Conservation (phyloP, 1,140 invertebrate genomes). For the Yoshiicerus persimilis region DNA sequence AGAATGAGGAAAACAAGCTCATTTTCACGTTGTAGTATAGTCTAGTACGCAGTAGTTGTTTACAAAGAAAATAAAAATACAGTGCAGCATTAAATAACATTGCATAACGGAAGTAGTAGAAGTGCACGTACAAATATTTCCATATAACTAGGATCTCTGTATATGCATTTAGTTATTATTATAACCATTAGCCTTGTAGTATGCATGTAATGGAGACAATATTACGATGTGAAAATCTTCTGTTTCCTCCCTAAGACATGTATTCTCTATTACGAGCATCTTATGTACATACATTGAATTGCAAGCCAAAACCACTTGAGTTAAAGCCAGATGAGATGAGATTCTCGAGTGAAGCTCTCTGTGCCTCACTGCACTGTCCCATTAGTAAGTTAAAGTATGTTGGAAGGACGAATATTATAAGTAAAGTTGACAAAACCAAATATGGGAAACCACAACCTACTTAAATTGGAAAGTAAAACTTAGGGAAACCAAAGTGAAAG, state of each 20-base stretch:
- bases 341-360: neutral
- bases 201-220: neutral
- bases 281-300: neutral
- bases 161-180: neutral
- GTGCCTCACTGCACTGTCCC: neutral
- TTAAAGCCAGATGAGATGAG: neutral
- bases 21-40: neutral
- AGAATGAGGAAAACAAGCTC: neutral
- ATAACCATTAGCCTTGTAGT: neutral
- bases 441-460: neutral
- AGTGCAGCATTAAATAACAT: neutral
- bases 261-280: neutral
- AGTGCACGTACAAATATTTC: neutral
- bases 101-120: neutral
- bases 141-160: neutral
- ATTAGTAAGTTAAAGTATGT: neutral
- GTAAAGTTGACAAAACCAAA: conserved; percentile 2
- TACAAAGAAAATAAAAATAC: neutral
- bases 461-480: conserved; percentile 6
- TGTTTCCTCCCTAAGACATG: neutral
- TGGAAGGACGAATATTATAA: neutral
- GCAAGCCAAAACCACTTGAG: neutral
- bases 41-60: neutral
- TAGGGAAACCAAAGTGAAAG: neutral
- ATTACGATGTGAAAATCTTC: neutral